phyloP scores from a whole-genome alignment of 2,888 invertebrate species.

The Euproctis similis region DNA sequence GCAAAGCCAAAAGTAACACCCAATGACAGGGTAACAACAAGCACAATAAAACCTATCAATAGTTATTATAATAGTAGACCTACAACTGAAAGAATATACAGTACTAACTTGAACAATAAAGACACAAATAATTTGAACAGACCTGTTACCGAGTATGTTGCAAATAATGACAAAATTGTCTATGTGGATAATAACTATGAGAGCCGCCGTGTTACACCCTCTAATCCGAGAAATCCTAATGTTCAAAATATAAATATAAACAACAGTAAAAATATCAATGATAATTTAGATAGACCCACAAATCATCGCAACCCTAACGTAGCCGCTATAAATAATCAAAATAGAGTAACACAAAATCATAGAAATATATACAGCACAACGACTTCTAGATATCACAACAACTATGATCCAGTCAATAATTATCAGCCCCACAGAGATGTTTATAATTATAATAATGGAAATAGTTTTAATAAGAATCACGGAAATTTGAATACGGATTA shows the following conservation, averaged over 20 bases:
- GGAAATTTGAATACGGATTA: slow-evolving; percentile 14
- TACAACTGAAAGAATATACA: not conserved
- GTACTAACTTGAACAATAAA: not conserved
- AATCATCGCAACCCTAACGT: slow-evolving; percentile 1
- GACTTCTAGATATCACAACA: slow-evolving; percentile 1
- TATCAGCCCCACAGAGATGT: slow-evolving; percentile 1
- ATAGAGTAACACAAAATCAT: not conserved
- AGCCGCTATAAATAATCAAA: not conserved
- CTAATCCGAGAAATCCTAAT: slow-evolving; percentile 2
- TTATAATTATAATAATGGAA: not conserved
- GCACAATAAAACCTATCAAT: not conserved
- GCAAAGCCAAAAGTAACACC: slow-evolving; percentile 5
- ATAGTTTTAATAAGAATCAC: slow-evolving; percentile 3
- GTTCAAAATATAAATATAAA: slow-evolving; percentile 7
- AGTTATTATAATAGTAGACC: not conserved
- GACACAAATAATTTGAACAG: not conserved
- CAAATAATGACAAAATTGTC: slow-evolving; percentile 1
- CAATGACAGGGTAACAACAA: slow-evolving; percentile 1
- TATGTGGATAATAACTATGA: not conserved
- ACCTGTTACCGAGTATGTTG: slow-evolving; percentile 9
- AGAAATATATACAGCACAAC: not conserved
- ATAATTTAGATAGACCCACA: not conserved
- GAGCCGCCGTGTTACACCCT: no score
- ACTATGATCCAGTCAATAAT: not conserved
- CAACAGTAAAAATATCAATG: slow-evolving; percentile 5